Conservation (phyloP, 1,140 invertebrate species). For the Scaptomyza pallida region DNA sequence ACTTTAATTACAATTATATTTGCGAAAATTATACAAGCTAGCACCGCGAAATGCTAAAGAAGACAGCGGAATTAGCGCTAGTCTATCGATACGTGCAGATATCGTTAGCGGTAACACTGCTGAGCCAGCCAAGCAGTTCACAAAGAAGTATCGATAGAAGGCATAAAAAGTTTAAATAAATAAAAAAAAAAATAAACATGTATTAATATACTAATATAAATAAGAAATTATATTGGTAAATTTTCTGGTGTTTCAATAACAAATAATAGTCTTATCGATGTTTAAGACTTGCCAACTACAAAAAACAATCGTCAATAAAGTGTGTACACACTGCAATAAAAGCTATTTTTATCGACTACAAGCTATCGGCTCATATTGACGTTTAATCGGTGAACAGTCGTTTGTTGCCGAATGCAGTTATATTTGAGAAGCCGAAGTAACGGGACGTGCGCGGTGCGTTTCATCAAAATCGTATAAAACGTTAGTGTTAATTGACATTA, state of each 20-base stretch:
- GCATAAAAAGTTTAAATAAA: too few relatives aligned
- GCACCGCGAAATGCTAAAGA: slow-evolving; percentile 43
- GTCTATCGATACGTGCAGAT: slow-evolving; percentile 21
- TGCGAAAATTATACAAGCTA: slow-evolving; percentile 35
- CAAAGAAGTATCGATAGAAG: slow-evolving; percentile 5
- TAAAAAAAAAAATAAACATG: neutral
- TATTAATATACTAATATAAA: neutral
- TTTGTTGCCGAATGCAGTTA: slow-evolving; percentile 28
- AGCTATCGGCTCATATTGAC: neutral
- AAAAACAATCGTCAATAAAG: neutral
- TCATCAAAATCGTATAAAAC: neutral
- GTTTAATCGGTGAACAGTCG: slow-evolving; percentile 4
- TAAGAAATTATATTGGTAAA: neutral
- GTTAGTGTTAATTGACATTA: slow-evolving; percentile 20
- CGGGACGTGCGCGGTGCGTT: neutral
- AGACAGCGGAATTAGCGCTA: slow-evolving; percentile 19
- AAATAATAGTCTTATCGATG: neutral
- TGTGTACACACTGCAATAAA: neutral
- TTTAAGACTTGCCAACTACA: neutral
- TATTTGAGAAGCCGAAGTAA: slow-evolving; percentile 19
- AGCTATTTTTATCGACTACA: neutral
- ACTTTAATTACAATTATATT: slow-evolving; percentile 26
- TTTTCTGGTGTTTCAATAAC: neutral
- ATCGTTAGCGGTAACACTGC: slow-evolving; percentile 21
- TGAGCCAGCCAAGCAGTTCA: neutral